Evolutionary conservation across 1,140 invertebrate genomes (phyloP).

Genomic region (Drosophila biarmipes): DNA sequence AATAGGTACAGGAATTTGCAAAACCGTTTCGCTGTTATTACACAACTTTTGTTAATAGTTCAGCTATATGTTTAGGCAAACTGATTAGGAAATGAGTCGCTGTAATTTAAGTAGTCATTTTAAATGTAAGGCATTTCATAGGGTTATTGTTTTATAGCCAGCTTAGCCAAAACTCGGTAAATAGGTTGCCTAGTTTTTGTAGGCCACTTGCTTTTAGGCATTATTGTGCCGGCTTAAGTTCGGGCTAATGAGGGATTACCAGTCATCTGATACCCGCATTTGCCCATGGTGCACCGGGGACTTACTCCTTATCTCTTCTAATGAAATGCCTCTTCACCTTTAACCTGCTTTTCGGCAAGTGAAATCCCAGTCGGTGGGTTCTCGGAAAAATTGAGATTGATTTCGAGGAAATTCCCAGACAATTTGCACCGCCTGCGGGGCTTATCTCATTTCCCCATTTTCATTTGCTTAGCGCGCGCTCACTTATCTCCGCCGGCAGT

Average conservation of each 20-base stretch:
- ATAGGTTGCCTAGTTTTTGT: neutral
- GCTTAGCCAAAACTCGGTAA: neutral
- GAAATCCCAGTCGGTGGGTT: slow-evolving; percentile 24
- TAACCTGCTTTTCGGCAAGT: slow-evolving; percentile 15
- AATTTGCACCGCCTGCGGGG: slow-evolving; percentile 27
- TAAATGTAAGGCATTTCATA: neutral
- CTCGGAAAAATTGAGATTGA: slow-evolving; percentile 13
- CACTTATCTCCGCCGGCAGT: slow-evolving; percentile 50
- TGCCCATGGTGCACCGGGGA: neutral
- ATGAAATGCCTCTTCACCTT: slow-evolving; percentile 20
- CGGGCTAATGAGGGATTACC: slow-evolving; percentile 21
- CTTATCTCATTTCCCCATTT: slow-evolving; percentile 68
- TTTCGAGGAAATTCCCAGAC: slow-evolving; percentile 61
- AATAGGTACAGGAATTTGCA: slow-evolving; percentile 1
- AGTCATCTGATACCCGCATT: slow-evolving; percentile 17
- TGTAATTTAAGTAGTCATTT: neutral
- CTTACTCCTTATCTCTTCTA: slow-evolving; percentile 25
- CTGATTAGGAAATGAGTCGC: neutral
- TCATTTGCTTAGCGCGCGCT: slow-evolving; percentile 38
- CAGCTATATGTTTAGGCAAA: neutral
- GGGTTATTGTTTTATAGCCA: neutral
- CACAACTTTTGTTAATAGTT: neutral
- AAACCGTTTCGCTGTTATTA: neutral
- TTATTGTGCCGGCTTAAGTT: slow-evolving; percentile 16
- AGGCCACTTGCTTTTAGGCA: neutral